Conservation (phyloP, 2,113 vertebrate genomes). For the Martes martes region DNA sequence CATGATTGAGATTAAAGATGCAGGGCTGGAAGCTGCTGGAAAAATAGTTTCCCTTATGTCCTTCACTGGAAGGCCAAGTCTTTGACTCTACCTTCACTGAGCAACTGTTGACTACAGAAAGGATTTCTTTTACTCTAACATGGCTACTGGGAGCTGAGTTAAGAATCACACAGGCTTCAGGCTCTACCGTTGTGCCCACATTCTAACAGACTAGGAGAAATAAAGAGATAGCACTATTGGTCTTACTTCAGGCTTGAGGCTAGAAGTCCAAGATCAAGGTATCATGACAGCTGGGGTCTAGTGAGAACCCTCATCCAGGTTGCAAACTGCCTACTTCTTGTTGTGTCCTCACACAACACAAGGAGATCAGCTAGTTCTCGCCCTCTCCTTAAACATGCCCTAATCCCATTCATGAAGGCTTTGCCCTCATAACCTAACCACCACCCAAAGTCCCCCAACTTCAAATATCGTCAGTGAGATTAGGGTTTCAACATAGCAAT, state of each 20-base stretch:
- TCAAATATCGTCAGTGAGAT: not conserved
- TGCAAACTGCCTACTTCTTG: not conserved
- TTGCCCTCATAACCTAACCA: no score
- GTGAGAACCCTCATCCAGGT: not conserved
- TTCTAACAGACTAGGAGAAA: not conserved
- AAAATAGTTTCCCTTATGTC: not conserved
- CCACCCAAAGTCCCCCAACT: not conserved
- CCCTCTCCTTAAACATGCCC: not conserved
- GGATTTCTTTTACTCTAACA: not conserved
- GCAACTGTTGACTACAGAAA: not conserved
- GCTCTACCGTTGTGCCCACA: not conserved
- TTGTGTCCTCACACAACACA: not conserved
- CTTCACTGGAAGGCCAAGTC: not conserved
- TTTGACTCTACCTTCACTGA: not conserved
- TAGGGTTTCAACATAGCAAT: not conserved
- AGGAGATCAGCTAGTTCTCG: not conserved
- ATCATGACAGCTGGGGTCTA: not conserved
- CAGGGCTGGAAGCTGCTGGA: not conserved
- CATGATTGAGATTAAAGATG: not conserved
- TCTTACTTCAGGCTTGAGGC: not conserved
- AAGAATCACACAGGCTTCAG: not conserved
- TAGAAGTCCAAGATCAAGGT: not conserved
- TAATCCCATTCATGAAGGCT: not conserved
- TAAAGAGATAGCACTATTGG: not conserved
- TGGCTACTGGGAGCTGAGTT: not conserved